Evolutionary conservation across 2,797 vertebrate genomes (phyloP).

Genomic region (Pseudochirops corinnae): DNA sequence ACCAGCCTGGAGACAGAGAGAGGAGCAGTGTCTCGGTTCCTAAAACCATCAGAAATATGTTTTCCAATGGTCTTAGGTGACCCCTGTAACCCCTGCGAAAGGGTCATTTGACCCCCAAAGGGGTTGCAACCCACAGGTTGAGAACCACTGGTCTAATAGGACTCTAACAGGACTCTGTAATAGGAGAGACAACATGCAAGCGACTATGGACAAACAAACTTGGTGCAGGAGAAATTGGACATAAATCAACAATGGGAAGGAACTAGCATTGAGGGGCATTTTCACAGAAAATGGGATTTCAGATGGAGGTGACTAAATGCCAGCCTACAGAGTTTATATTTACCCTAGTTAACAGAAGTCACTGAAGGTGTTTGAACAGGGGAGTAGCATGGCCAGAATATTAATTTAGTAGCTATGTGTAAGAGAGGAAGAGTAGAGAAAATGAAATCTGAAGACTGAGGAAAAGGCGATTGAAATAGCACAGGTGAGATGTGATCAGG

Average conservation of each 20-base stretch:
- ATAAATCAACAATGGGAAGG: not conserved
- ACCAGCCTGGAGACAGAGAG: too few species aligned
- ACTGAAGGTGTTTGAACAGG: not conserved
- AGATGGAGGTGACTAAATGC: not conserved
- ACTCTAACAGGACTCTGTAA: too few species aligned
- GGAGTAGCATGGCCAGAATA: not conserved
- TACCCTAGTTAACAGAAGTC: not conserved
- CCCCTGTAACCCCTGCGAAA: too few species aligned
- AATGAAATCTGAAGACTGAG: not conserved
- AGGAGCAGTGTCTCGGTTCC: too few species aligned
- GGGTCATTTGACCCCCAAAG: too few species aligned
- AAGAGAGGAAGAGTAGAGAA: not conserved
- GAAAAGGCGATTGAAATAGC: not conserved
- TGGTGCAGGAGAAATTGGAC: not conserved
- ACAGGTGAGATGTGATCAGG: not conserved
- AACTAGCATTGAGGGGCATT: not conserved
- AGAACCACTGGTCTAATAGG: too few species aligned
- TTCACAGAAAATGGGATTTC: not conserved
- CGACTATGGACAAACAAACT: not conserved
- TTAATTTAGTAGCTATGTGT: not conserved
- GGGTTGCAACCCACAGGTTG: too few species aligned
- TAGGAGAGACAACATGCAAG: not conserved
- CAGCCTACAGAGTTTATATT: not conserved
- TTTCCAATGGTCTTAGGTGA: too few species aligned
- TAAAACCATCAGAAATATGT: too few species aligned